Conservation (phyloP, 2,113 vertebrate genomes). For the Morone saxatilis region DNA sequence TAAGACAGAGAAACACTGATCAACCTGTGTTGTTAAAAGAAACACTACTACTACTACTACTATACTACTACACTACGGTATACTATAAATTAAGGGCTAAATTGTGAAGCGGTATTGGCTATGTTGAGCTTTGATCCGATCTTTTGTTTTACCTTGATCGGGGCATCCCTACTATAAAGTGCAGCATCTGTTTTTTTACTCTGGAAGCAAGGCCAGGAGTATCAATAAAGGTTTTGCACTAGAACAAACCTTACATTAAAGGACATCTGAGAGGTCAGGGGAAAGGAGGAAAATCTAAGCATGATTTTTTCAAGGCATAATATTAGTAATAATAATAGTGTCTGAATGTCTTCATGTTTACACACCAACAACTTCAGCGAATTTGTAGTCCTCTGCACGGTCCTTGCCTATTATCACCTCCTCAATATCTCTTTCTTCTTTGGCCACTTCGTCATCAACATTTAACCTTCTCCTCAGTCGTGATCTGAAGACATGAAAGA, state of each 20-base stretch:
- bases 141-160: no score
- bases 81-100: no score
- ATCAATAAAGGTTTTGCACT: background rate
- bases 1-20: constrained; percentile 7
- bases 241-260: background rate
- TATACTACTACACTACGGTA: no score
- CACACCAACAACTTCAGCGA: constrained; percentile 69
- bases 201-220: background rate
- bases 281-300: background rate
- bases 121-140: no score
- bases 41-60: no score
- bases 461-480: constrained; percentile 19
- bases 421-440: constrained; percentile 43
- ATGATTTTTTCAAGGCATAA: background rate
- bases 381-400: constrained; percentile 26
- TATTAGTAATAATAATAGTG: background rate
- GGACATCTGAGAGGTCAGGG: no score
- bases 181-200: background rate
- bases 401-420: constrained; percentile 40
- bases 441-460: background rate
- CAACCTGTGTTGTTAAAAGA: background rate
- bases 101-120: background rate
- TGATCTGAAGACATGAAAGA: constrained; percentile 29
- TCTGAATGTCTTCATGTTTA: constrained; percentile 13
- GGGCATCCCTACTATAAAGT: background rate